Conservation (phyloP, 2,113 vertebrate genomes). For the Gopherus flavomarginatus region DNA sequence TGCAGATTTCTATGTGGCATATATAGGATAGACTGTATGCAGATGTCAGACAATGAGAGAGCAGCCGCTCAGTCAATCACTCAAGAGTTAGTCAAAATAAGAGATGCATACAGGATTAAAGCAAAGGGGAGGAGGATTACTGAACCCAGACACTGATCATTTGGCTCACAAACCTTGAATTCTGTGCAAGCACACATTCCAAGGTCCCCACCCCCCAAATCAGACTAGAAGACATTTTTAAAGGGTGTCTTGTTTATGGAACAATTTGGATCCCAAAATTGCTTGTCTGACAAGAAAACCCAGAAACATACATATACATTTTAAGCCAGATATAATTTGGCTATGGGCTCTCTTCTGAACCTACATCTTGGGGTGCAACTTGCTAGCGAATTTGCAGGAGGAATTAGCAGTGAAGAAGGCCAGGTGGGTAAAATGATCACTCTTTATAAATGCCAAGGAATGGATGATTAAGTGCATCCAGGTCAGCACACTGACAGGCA, state of each 20-base stretch:
- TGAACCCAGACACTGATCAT: neutral
- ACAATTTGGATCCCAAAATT: neutral
- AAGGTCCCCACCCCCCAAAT: neutral
- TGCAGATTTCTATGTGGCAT: neutral
- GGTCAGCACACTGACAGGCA: neutral
- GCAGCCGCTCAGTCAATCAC: neutral
- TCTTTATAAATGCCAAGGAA: too few species aligned
- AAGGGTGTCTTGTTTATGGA: neutral
- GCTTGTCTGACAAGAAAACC: neutral
- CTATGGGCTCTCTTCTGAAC: neutral
- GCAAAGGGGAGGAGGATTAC: neutral
- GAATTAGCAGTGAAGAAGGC: neutral
- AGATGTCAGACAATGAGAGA: neutral
- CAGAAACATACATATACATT: neutral
- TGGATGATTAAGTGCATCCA: neutral
- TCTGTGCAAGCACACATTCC: neutral
- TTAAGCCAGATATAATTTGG: neutral
- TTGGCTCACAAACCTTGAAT: neutral
- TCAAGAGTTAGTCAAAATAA: too few species aligned
- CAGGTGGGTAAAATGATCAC: neutral
- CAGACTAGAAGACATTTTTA: accelerated
- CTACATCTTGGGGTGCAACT: neutral
- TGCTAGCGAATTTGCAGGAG: neutral
- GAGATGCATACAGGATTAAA: neutral
- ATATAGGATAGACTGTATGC: accelerated